These are phyloP conservation scores for Pangasianodon hypophthalmus DNA, from an alignment of 2,113 vertebrate genomes.

Conservation along the genomic window DNA sequence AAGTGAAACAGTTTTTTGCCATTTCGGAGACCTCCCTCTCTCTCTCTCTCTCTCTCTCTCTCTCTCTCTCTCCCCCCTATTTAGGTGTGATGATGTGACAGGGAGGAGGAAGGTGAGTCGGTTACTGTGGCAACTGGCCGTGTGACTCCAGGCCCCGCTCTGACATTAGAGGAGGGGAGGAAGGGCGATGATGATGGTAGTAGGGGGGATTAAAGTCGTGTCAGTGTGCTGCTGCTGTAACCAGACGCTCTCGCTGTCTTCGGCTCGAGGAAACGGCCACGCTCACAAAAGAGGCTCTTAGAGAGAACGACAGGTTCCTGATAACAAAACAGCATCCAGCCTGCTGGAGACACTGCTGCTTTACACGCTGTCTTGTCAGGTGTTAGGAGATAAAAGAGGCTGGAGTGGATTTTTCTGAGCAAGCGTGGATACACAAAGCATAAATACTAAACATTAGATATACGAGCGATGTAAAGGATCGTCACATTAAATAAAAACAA, in stretches of 20 bases:
- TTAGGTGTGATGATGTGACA: slow-evolving; percentile 71
- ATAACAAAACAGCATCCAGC: slow-evolving; percentile 23
- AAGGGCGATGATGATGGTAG: slow-evolving; percentile 33
- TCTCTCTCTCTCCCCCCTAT: slow-evolving; percentile 45
- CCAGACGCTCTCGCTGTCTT: slow-evolving; percentile 62
- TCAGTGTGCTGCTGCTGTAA: slow-evolving; percentile 68
- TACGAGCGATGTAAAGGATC: background rate
- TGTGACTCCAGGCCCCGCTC: slow-evolving; percentile 68
- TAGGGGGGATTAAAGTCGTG: slow-evolving; percentile 67
- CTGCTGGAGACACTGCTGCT: slow-evolving; percentile 20
- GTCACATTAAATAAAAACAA: background rate
- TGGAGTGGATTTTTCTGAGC: background rate
- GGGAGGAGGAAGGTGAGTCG: slow-evolving; percentile 67
- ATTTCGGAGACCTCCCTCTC: slow-evolving; percentile 58
- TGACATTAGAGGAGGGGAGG: slow-evolving; percentile 63
- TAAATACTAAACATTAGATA: background rate
- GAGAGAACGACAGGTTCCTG: slow-evolving; percentile 57
- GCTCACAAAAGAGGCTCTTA: slow-evolving; percentile 73
- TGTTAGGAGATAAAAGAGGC: background rate
- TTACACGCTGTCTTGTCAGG: background rate
- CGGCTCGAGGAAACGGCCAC: slow-evolving; percentile 62
- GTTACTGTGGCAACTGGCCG: slow-evolving; percentile 77
- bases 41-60: slow-evolving; percentile 22
- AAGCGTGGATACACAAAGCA: background rate
- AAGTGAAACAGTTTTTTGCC: slow-evolving; percentile 56